Evolutionary conservation across 2,888 invertebrate species (phyloP), one percentile per base, ranked within the genome.

Genomic region (Spialia ferax): DNA sequence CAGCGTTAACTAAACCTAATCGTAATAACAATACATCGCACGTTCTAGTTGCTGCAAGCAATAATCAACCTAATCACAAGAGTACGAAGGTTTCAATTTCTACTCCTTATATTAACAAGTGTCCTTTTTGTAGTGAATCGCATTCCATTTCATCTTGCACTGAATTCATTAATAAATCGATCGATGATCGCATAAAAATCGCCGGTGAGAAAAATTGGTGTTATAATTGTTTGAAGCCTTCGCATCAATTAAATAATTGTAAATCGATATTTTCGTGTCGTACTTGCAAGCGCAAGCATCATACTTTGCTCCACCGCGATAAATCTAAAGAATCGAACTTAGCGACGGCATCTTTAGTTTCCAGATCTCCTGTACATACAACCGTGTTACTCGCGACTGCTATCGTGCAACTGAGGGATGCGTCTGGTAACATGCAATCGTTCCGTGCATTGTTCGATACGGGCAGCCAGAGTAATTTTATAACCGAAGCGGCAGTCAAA

Each of bases 391-490:
- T 68, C 6, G 48, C 68, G 20, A 68, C 68, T 13, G 68, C 62
- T 7, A 62, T 68, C 48, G 48, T 48, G 20, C 20, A 20, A 22
- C 5, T 67, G 35, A 29, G 18, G 32, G 67, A 67, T 61, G 60
- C 67, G 2, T 60, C 22, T 13, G 67, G 61, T 1, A 55, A 32
- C 10, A 61, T 67, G 60, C 60, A 67, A 45, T 55, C 67, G 42
- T 61, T 67, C 10, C 61, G 67, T 20, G 67, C 67, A 6, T 26
- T 67, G 20, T 67, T 67, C 15, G 67, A 67, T 42, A 61, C 67
- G 11, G 67, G 67, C 6, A 67, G 67, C n/a, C 67, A 67, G 48
- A 67, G 45, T 32, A 67, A 67, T 20, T 62, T 67, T 26, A 67
- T 67, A 15, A 67, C 67, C 1, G 67, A 55, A 23, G 42, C 61